Base-by-base conservation (phyloP, 2,113 vertebrate genomes). In the Hydrochoerus hydrochaeris region DNA sequence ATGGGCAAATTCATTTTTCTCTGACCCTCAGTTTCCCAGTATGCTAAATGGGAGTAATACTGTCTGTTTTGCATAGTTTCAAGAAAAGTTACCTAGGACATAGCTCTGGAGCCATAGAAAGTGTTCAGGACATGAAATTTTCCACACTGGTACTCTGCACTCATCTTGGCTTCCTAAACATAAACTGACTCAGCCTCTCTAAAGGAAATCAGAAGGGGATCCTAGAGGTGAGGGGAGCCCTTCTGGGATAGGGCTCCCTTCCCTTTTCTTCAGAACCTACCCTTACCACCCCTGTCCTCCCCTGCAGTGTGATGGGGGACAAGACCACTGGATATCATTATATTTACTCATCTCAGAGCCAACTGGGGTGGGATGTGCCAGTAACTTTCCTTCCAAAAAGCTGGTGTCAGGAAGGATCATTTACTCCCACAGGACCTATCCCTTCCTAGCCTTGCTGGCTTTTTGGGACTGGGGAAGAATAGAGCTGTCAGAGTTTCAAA, bases 221-320 rank as follows among this genome's bases (percentile, higher is more conserved):
- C 26, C 32, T 81, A 46, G 12, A 78, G 81, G 49, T 62, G 17
- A 11, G 20, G 7, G 44, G 17, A 71, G 32, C 54, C 58, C 49
- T 7, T 2, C 67, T 84, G 86, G 17, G 30, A 1, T 14, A 58
- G 3, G 3, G 26, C 46, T 54, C 28, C 16, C 69, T 11, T 49
- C 26, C 28, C 26, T 7, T n/a, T 96, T 95, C 67, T 94, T 52
- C 38, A 35, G 38, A 78, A 24, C 41, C 58, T 38, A 3, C 0
- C 57, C 30, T 28, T 73, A 14, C 32, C 38, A 5, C 16, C 54
- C 38, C 13, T 19, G 17, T 19, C 54, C 16, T 57, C 54, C 4
- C 10, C 28, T 46, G 3, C 0, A 12, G 1, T 49, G 26, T 7
- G 4, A 24, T 14, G 13, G 26, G 30, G 65, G 60, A 2, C 49